phyloP scores from a whole-genome alignment of 2,797 vertebrate genomes.

The Silurus lanzhouensis region DNA sequence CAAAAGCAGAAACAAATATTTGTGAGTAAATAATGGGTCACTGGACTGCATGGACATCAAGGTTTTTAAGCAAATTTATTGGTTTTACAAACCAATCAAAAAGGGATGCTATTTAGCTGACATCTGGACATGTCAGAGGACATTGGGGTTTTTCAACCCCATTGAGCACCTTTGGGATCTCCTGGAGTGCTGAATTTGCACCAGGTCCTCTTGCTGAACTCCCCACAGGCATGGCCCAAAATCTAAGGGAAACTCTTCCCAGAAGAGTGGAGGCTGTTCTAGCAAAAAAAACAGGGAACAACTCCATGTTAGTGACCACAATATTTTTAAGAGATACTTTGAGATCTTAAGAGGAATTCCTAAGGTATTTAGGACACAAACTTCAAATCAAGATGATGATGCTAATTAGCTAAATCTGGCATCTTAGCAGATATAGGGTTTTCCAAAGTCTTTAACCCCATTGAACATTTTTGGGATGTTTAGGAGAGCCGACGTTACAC shows the following conservation, averaged over 20 bases:
- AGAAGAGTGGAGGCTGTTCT: neutral
- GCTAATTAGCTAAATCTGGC: neutral
- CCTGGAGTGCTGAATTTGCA: neutral
- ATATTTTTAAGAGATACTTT: too few relatives aligned
- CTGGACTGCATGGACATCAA: neutral
- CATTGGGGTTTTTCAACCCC: too few relatives aligned
- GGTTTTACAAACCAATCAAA: neutral
- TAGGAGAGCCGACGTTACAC: neutral
- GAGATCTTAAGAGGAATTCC: too few relatives aligned
- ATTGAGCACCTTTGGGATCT: neutral
- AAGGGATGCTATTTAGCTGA: neutral
- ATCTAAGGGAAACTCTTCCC: neutral
- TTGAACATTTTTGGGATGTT: neutral
- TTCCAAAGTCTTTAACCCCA: too few relatives aligned
- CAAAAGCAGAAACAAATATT: constrained; percentile 26
- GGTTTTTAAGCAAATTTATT: neutral
- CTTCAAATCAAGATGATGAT: too few relatives aligned
- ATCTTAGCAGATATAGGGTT: neutral
- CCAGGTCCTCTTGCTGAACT: neutral
- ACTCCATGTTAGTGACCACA: neutral
- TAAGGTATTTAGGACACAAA: too few relatives aligned
- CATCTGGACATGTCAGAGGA: neutral
- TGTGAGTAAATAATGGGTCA: neutral
- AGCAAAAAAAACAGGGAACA: neutral
- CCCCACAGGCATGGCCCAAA: too few relatives aligned